A percentile compares a stretch with the other conserved stretches of the same genome.
Conservation (phyloP, 2,113 vertebrate genomes). For the Anhinga rufa region DNA sequence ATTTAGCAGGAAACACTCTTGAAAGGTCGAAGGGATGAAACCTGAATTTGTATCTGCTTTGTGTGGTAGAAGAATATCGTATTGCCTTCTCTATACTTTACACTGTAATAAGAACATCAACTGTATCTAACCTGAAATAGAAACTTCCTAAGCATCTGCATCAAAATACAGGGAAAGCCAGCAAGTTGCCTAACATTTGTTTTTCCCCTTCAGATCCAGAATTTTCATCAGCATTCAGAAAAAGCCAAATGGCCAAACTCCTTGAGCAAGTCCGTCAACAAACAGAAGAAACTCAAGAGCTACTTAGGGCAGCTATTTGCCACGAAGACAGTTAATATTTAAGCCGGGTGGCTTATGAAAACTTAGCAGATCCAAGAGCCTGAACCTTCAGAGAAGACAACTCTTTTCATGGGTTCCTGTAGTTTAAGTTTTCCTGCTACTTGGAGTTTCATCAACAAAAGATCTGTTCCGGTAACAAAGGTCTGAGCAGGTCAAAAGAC, state of each 20-base stretch:
- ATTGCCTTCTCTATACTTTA: background rate
- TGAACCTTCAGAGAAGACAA: background rate
- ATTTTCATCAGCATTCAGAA: conserved; percentile 52
- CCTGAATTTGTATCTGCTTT: background rate
- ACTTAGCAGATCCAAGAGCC: background rate
- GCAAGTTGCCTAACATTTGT: background rate
- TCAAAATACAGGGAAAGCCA: background rate
- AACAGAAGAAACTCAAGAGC: conserved; percentile 65
- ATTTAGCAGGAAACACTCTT: background rate
- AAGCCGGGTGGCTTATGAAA: background rate
- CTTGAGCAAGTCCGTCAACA: conserved; percentile 61
- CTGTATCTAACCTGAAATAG: background rate
- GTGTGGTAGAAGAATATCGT: background rate
- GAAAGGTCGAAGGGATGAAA: background rate
- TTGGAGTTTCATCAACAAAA: background rate
- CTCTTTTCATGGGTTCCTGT: background rate
- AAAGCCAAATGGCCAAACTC: conserved; percentile 41
- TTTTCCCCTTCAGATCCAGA: conserved; percentile 55
- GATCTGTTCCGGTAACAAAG: background rate
- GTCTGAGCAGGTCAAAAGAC: background rate
- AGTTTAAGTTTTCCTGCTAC: background rate
- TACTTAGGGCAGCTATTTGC: conserved; percentile 53
- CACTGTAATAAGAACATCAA: background rate
- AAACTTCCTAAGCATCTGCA: background rate
- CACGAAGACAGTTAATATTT: conserved; percentile 3